These are phyloP conservation scores for Melanostigma gelatinosum DNA, from an alignment of 2,113 vertebrate species.

Conservation along the genomic window DNA sequence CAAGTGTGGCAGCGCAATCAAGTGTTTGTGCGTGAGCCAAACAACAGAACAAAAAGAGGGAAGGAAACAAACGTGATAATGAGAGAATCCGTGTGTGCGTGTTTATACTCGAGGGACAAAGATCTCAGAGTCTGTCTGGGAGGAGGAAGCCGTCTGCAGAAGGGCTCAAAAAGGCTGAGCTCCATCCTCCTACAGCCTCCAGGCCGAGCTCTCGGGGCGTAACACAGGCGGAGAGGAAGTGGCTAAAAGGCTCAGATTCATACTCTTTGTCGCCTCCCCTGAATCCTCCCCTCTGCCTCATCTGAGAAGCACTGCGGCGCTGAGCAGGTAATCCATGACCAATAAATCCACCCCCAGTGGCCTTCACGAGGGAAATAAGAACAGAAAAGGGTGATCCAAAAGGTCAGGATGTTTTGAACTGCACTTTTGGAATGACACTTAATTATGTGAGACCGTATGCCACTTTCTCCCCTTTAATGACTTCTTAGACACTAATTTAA, in stretches of 20 bases:
- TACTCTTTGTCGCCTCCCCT: conserved; percentile 14
- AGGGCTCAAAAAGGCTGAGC: conserved; percentile 38
- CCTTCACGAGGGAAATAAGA: neutral
- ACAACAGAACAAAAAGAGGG: conserved; percentile 16
- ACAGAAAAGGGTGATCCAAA: neutral
- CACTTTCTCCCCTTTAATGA: conserved; percentile 18
- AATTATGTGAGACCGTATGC: neutral
- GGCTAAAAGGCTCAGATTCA: conserved; percentile 49
- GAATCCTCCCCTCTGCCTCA: conserved; percentile 21
- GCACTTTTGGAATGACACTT: too few relatives aligned
- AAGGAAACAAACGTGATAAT: conserved; percentile 28
- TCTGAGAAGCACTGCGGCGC: conserved; percentile 8
- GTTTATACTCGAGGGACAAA: conserved; percentile 31
- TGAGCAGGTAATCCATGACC: conserved; percentile 35
- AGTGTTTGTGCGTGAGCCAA: conserved; percentile 34
- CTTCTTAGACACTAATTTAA: conserved; percentile 31
- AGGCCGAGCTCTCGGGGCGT: conserved; percentile 34
- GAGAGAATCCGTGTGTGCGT: conserved; percentile 11
- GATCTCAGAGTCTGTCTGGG: conserved; percentile 23
- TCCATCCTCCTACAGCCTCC: conserved; percentile 47
- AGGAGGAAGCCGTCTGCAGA: conserved; percentile 45
- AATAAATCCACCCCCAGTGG: conserved; percentile 21
- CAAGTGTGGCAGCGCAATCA: conserved; percentile 46
- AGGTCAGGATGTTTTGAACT: neutral
- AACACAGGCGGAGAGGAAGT: conserved; percentile 57